Conservation (phyloP, 1,140 invertebrate species). For the Teleogryllus occipitalis region DNA sequence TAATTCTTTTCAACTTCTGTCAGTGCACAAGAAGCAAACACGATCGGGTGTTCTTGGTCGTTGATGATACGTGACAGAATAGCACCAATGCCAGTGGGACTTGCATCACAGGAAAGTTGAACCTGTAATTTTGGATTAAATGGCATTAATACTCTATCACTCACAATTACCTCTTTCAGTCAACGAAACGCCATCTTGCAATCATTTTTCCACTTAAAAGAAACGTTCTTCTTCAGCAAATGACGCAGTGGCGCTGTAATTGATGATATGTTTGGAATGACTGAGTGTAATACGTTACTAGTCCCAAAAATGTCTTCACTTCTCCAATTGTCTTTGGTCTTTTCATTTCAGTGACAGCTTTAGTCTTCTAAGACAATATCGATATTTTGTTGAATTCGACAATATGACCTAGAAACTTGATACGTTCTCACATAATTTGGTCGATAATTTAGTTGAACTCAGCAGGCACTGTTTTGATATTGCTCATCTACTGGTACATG, state of each 20-base stretch:
- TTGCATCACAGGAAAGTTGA: no score
- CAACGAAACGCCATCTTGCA: not conserved
- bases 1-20: constrained; percentile 11
- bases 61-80: no score
- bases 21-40: constrained; percentile 10
- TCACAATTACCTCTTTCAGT: not conserved
- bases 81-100: no score
- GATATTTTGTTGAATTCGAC: not conserved
- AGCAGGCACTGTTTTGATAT: not conserved
- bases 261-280: not conserved
- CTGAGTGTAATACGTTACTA: not conserved
- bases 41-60: constrained; percentile 8
- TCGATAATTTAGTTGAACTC: not conserved
- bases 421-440: not conserved
- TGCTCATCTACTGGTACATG: no score
- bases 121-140: not conserved
- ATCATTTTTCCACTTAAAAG: not conserved
- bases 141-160: not conserved
- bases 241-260: not conserved
- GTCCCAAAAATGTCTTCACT: not conserved
- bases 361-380: not conserved
- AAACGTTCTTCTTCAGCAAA: not conserved
- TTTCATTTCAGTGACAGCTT: not conserved
- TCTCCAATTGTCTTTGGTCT: no score
- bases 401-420: not conserved